A percentile compares a stretch with the other conserved stretches of the same genome.
phyloP scores from a whole-genome alignment of 2,113 vertebrate species.

The Petroica traversi region DNA sequence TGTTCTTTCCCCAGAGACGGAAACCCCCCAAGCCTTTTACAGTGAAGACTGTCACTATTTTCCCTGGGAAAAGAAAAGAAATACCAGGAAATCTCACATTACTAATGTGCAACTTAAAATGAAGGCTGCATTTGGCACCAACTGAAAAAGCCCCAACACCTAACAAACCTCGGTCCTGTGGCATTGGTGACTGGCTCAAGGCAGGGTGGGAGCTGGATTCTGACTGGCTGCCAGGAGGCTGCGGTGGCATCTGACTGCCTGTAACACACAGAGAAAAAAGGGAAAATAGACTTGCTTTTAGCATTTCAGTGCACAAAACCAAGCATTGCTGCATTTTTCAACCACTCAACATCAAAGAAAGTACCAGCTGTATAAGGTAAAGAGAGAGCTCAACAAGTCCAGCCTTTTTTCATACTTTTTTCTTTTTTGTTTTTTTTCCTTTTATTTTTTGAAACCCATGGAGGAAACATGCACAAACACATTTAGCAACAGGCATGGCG shows the following conservation, averaged over 20 bases:
- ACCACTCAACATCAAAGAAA: not conserved
- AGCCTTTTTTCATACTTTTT: not conserved
- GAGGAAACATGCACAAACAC: constrained; percentile 47
- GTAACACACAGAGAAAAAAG: constrained; percentile 63
- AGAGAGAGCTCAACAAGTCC: constrained; percentile 5
- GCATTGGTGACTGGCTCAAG: constrained; percentile 90
- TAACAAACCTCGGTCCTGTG: constrained; percentile 92
- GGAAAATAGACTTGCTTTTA: constrained; percentile 46
- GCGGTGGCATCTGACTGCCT: constrained; percentile 88
- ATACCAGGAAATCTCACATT: constrained; percentile 30
- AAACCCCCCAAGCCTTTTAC: not conserved
- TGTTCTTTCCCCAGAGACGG: not conserved
- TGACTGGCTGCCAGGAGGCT: constrained; percentile 87
- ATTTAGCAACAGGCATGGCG: constrained; percentile 44
- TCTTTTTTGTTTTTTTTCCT: no score
- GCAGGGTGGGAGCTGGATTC: constrained; percentile 87
- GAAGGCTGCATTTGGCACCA: not conserved
- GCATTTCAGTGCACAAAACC: not conserved
- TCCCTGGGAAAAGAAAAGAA: constrained; percentile 11
- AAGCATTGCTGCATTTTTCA: not conserved
- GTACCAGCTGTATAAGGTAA: not conserved
- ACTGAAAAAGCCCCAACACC: not conserved
- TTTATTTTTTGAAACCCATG: not conserved
- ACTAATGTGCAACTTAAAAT: not conserved
- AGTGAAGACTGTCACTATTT: constrained; percentile 13